These are phyloP conservation scores for Eumacrocentrus americanus DNA, from an alignment of 2,888 invertebrate species.

Conservation along the genomic window DNA sequence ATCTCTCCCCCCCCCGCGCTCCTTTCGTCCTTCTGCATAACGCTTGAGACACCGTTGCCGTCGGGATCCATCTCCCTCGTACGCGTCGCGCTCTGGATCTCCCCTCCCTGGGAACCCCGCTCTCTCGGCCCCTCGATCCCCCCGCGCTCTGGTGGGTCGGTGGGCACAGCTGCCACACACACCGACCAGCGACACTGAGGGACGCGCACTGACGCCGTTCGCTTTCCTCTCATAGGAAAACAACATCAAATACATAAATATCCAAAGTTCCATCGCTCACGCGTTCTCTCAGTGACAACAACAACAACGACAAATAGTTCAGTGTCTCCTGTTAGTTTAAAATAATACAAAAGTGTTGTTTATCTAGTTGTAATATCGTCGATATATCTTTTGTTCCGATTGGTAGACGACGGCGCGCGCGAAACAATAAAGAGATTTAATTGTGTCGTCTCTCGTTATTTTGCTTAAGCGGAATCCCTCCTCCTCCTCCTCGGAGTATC, in stretches of 20 bases:
- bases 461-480: conserved; percentile 21
- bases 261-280: too few species aligned
- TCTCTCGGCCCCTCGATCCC: conserved; percentile 5
- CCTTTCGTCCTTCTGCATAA: background rate
- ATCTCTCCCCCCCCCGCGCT: conserved; percentile 9
- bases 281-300: background rate
- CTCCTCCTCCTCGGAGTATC: background rate
- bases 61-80: conserved; percentile 15
- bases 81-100: conserved; percentile 29
- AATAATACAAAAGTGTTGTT: background rate
- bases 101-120: conserved; percentile 27
- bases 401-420: background rate
- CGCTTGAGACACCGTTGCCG: conserved; percentile 2
- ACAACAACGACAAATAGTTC: background rate
- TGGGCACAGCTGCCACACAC: conserved; percentile 40
- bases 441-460: conserved; percentile 12
- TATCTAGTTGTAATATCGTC: background rate
- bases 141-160: conserved; percentile 17
- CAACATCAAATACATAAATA: background rate
- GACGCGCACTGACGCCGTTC: conserved; percentile 17
- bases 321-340: background rate
- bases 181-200: conserved; percentile 33
- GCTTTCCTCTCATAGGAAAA: background rate
- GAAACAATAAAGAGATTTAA: background rate
- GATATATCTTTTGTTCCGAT: conserved; percentile 19